phyloP scores from a whole-genome alignment of 2,888 invertebrate genomes.

The Rhagium mordax region DNA sequence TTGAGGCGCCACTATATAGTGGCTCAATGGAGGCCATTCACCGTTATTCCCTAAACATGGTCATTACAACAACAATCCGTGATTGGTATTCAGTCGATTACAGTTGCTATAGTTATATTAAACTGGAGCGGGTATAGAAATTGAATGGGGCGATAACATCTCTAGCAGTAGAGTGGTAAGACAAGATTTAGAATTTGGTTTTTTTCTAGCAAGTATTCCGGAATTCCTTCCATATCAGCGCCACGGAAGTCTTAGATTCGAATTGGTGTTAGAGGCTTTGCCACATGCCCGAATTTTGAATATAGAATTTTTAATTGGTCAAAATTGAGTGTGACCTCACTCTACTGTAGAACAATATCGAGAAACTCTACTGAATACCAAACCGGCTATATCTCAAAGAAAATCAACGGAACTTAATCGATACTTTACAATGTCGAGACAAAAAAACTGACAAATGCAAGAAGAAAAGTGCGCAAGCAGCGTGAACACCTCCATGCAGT shows the following conservation, averaged over 20 bases:
- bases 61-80: constrained; percentile 34
- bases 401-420: constrained; percentile 21
- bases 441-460: constrained; percentile 51
- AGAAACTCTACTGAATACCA: constrained; percentile 29
- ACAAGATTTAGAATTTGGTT: too few relatives aligned
- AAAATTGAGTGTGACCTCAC: too few relatives aligned
- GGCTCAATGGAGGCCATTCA: constrained; percentile 67
- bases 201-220: too few relatives aligned
- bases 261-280: too few relatives aligned
- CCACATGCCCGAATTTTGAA: too few relatives aligned
- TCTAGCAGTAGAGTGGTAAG: too few relatives aligned
- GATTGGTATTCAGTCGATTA: constrained; percentile 37
- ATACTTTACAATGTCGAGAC: constrained; percentile 26
- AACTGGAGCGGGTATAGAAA: background rate
- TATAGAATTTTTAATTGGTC: background rate
- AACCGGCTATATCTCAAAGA: constrained; percentile 17
- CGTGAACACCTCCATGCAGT: constrained; percentile 67
- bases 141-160: too few relatives aligned
- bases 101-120: background rate
- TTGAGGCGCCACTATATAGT: constrained; percentile 67
- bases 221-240: too few relatives aligned
- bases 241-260: too few relatives aligned
- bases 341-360: background rate
- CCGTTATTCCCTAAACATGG: constrained; percentile 70
- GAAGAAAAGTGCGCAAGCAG: constrained; percentile 66